Percentiles rank a stretch among this genome's conserved stretches.
Evolutionary conservation across 2,113 vertebrate genomes (phyloP).

Genomic region (Aix galericulata): DNA sequence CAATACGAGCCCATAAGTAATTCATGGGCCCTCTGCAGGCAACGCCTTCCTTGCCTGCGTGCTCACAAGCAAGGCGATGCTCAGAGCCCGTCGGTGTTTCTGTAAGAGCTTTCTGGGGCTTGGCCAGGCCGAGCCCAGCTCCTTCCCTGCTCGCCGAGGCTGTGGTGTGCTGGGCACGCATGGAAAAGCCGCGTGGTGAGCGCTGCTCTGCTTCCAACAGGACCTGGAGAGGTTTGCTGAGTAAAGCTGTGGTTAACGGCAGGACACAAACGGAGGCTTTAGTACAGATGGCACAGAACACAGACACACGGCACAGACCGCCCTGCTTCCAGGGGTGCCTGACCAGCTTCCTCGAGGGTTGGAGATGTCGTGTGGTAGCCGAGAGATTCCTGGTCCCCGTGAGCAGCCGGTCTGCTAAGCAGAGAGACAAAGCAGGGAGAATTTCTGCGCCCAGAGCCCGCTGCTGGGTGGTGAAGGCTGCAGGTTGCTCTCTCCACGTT

Average conservation of each 20-base stretch:
- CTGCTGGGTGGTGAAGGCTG: background rate
- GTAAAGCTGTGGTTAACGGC: background rate
- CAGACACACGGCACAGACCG: background rate
- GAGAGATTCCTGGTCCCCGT: background rate
- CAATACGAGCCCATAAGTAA: background rate
- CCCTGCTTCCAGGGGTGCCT: background rate
- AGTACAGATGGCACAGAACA: background rate
- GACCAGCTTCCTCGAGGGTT: rapidly evolving
- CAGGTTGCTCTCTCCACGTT: background rate
- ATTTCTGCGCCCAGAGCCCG: background rate
- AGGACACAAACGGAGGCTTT: background rate
- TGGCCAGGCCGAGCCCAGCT: background rate
- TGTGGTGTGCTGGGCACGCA: rapidly evolving
- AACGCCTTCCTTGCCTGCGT: background rate
- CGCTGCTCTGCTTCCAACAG: background rate
- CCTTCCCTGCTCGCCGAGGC: background rate
- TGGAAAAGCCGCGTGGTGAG: background rate
- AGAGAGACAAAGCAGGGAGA: background rate
- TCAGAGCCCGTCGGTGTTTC: background rate
- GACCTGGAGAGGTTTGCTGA: background rate
- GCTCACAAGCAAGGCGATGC: background rate
- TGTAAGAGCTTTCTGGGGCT: background rate
- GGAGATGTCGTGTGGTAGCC: background rate
- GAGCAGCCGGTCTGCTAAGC: background rate
- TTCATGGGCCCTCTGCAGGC: background rate